Evolutionary conservation across 2,797 vertebrate species (phyloP), one percentile per base, ranked within the genome.

Genomic region (Manis javanica): DNA sequence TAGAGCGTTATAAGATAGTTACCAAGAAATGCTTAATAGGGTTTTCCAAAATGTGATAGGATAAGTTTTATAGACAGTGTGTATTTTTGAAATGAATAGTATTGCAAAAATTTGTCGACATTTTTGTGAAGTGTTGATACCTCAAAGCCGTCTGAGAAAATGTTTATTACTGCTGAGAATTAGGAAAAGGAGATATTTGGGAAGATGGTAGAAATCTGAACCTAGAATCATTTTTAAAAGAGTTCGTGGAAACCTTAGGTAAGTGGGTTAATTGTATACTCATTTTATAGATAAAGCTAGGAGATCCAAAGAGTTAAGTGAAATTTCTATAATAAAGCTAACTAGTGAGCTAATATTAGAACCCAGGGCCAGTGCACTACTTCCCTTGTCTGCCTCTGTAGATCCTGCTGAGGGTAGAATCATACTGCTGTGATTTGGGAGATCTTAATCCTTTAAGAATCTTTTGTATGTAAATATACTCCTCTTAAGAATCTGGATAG

Each of bases 101-200:
- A 11, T n/a, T 75, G 21, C 71, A 86, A 87, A 57, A 71, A 29
- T 74, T 77, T 75, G 31, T 88, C 23, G 61, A 29, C 21, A 42
- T 26, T 84, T 97, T 66, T 83, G 18, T 31, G 24, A 61, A n/a
- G 71, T 94, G 49, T 71, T 64, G 11, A 15, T 72, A 66, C 69
- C n/a, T 39, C 29, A 85, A 46, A 82, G 42, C 86, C 87, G 81
- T 82, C 34, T 53, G 55, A 37, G 39, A 37, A 55, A 53, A 87
- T n/a, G 7, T 74, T 91, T 74, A 46, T 83, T 87, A 79, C 31
- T 77, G 18, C 13, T 69, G 39, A 95, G 29, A 85, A 72, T 90
- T 96, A 82, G 10, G n/a, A 75, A 94, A 91, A 49, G 34, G 78
- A 66, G 12, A 10, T 86, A 59, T 53, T 93, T 91, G 79, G 74